These are phyloP conservation scores for Aurelia sp. DNA, from an alignment of 30 jellyfish, hydroid and myxozoan species.

Conservation along the genomic window DNA sequence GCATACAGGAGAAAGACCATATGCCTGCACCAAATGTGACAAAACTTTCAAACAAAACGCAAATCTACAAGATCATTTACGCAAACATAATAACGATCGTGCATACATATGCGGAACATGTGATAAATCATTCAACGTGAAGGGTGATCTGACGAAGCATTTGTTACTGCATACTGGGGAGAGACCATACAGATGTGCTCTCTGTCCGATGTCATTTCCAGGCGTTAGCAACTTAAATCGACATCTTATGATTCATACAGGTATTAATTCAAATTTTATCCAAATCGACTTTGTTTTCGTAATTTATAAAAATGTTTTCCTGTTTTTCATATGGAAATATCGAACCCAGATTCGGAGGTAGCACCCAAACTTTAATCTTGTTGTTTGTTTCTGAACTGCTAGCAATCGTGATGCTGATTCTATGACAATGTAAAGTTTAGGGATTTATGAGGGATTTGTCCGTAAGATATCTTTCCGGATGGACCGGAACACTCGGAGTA, in stretches of 20 bases:
- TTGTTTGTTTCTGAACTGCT: too few relatives aligned
- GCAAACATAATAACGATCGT: conserved; percentile 69
- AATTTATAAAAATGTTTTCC: too few relatives aligned
- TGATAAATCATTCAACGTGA: conserved; percentile 54
- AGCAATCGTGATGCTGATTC: too few relatives aligned
- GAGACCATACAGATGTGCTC: conserved; percentile 36
- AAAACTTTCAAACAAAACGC: conserved; percentile 67
- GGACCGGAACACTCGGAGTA: too few relatives aligned
- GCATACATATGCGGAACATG: conserved; percentile 63
- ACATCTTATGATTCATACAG: conserved; percentile 52
- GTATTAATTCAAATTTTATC: neutral
- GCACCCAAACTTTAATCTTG: too few relatives aligned
- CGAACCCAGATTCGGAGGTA: too few relatives aligned
- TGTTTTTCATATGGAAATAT: too few relatives aligned
- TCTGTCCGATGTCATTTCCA: conserved; percentile 64
- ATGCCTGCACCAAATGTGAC: conserved; percentile 40
- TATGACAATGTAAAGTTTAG: too few relatives aligned
- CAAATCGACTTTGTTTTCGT: too few relatives aligned
- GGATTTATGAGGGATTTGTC: too few relatives aligned
- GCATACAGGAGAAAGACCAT: conserved; percentile 75
- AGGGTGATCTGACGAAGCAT: conserved; percentile 78
- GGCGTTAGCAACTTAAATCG: conserved; percentile 65
- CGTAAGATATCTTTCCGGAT: too few relatives aligned
- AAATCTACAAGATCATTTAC: conserved; percentile 63
- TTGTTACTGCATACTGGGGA: conserved; percentile 67